A percentile compares a stretch with the other conserved stretches of the same genome.
Evolutionary conservation across 2,113 vertebrate species (phyloP).

Genomic region (Rhabdomys dilectus): DNA sequence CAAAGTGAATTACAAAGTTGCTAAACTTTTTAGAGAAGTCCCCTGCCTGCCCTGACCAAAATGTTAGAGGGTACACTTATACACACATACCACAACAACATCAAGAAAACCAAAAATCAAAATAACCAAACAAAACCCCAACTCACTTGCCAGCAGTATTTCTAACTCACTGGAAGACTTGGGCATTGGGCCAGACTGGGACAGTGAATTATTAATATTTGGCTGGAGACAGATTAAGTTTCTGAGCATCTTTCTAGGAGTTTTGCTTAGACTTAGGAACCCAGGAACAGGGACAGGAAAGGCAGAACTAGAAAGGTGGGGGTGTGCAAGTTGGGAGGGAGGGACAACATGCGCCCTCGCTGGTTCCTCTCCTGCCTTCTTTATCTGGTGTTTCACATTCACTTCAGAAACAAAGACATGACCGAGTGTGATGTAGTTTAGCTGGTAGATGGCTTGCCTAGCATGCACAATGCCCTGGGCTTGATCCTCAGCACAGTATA

Average conservation of each 20-base stretch:
- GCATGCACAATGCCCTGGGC: background rate
- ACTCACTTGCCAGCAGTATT: conserved; percentile 47
- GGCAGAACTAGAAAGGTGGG: background rate
- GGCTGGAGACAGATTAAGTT: conserved; percentile 52
- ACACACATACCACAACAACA: background rate
- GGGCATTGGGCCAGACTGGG: conserved; percentile 53
- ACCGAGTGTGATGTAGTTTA: background rate
- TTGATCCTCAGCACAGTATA: background rate
- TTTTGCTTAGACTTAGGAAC: background rate
- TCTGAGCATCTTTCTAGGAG: conserved; percentile 39
- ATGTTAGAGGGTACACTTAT: background rate
- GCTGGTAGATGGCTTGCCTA: background rate
- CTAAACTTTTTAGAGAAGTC: background rate
- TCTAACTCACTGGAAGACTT: conserved; percentile 54
- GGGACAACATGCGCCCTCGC: background rate
- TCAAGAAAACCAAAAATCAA: background rate
- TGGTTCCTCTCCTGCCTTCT: background rate
- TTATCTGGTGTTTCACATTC: background rate
- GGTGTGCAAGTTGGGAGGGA: background rate
- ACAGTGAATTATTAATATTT: conserved; percentile 74
- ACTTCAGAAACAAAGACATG: background rate
- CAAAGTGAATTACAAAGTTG: conserved; percentile 55
- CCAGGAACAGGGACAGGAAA: background rate
- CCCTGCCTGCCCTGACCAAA: background rate
- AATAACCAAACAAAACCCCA: background rate